Percentiles rank a stretch among this genome's conserved stretches.
Conservation (phyloP, 2,888 invertebrate genomes). For the Helobdella robusta region DNA sequence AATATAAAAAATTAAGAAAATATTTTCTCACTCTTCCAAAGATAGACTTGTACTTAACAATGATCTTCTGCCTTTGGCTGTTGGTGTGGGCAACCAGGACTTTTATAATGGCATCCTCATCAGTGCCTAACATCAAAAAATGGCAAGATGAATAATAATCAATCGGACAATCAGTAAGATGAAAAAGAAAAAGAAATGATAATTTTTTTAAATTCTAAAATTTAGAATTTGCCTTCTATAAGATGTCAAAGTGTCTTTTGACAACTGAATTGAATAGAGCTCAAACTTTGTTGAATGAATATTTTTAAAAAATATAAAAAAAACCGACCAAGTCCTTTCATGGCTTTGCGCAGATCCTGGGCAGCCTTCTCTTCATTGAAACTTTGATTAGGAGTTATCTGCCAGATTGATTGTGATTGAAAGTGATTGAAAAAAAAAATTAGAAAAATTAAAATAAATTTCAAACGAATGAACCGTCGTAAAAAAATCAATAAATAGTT, state of each 20-base stretch:
- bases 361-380: conserved; percentile 47
- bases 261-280: too few relatives aligned
- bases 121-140: conserved; percentile 54
- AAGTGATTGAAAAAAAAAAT: too few relatives aligned
- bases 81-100: conserved; percentile 73
- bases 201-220: not conserved
- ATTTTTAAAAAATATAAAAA: not conserved
- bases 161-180: not conserved
- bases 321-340: conserved; percentile 43
- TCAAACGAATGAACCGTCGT: too few relatives aligned
- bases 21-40: conserved; percentile 67
- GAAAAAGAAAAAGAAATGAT: not conserved
- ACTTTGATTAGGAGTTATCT: conserved; percentile 30
- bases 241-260: not conserved
- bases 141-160: not conserved
- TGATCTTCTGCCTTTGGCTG: conserved; percentile 73
- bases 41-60: conserved; percentile 68
- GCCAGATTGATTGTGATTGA: too few relatives aligned
- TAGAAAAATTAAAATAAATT: too few relatives aligned
- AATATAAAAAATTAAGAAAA: not conserved
- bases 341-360: conserved; percentile 45
- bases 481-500: too few relatives aligned
- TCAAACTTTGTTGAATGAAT: not conserved
- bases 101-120: conserved; percentile 77
- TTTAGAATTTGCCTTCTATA: not conserved